Base-by-base conservation (phyloP, 35 echinoderm and acorn worm genomes). In the Patiria miniata region DNA sequence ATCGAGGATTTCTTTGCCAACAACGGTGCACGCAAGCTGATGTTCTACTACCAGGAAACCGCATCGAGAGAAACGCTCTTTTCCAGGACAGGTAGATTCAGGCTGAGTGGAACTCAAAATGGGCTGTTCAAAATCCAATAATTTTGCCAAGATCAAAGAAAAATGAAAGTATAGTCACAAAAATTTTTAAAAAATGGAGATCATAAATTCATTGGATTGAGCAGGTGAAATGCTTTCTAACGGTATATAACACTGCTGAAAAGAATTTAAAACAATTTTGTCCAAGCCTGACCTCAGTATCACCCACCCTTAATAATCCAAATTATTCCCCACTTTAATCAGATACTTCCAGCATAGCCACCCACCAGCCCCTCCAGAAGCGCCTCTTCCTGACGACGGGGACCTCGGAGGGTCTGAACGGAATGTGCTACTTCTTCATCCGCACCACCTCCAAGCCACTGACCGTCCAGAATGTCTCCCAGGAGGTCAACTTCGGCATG, bases 391-490 rank as follows among this genome's bases (percentile, higher is more conserved):
- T 99, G 16, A 99, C 96, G 57, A 94, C 86, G 1, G 96, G 96
- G 47, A 82, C 96, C 30, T 89, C 96, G 3, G 96, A 99, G 80
- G 86, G 93, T 17, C 79, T 95, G 39, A 99, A 87, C 47, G 96
- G 96, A 28, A 92, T 99, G 86, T 99, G 96, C 78, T 99, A 92
- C 86, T 99, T 99, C 83, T 99, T 99, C 86, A 61, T 99, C 10
- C 92, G 96, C 14, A 87, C 82, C 50, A 99, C 89, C 33, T 77
- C 69, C 55, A 99, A 98, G 68, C 89, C 93, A 28, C 92, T 99
- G 83, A 91, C 89, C 1, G 19, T 60, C 0, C 73, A 61, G 7
- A 99, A 99, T 76, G 87, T 99, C 39, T 82, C 96, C 6, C 89
- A 91, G 42, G 93, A 95, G 82, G 78, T 95, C 19, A 99, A 94